Base-by-base conservation (phyloP, 2,888 invertebrate genomes). In the Scotopteryx bipunctaria region DNA sequence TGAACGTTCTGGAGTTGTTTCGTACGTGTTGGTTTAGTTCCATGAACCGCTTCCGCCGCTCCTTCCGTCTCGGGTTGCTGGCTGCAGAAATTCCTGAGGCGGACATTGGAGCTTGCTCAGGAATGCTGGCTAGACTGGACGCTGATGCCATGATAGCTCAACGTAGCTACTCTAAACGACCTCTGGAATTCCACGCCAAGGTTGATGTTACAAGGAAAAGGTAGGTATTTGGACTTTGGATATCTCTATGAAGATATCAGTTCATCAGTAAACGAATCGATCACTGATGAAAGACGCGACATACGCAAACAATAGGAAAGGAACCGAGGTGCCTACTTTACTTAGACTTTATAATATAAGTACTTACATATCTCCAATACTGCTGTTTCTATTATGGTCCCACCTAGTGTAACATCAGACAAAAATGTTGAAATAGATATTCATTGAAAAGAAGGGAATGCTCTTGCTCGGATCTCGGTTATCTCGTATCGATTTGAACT, bases 51-150 rank as follows among this genome's bases (percentile, higher is more conserved):
- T 90, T 89, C 89, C 89, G 89, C 82, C 81, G 85, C 83, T 86
- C 81, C 86, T 89, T 89, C 89, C 89, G 89, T 88, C 86, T 89
- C 88, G 88, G 81, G 84, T 88, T 87, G 85, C 86, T 85, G 75
- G 78, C 74, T 82, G 78, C 72, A 76, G 74, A 78, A 82, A 87
- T 87, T 87, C 86, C 83, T 77, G 69, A 74, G 81, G 78, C 80
- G 79, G 81, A 78, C 79, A 81, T 80, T 77, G 77, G 83, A 76
- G 73, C 80, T 77, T 71, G 76, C 70, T 71, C 59, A 81, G 79
- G 88, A 89, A 89, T 87, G 88, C 78, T 71, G 86, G 72, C 78
- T 77, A 81, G 81, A 79, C 83, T 64, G 71, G 77, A 74, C 69
- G 67, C 73, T 78, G 81, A 78, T 81, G 76, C 66, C 69, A 71